Evolutionary conservation across 2,113 vertebrate species (phyloP).

Genomic region (Cheilinus undulatus): DNA sequence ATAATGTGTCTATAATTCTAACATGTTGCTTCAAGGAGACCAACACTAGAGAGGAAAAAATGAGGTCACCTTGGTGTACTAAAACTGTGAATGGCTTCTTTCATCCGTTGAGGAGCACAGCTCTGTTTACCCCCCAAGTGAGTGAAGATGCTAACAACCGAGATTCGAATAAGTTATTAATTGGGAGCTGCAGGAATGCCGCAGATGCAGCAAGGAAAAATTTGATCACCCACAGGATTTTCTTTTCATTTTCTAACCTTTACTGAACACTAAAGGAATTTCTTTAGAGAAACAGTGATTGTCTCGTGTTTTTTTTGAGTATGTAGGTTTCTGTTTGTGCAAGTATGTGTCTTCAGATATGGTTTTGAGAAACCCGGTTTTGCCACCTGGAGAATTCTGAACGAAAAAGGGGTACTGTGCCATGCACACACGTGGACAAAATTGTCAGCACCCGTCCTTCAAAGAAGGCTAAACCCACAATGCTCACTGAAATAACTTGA

Average conservation of each 20-base stretch:
- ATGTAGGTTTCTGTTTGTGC: no score
- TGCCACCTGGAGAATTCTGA: no score
- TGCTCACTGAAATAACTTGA: no score
- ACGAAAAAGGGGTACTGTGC: no score
- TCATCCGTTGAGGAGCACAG: conserved; percentile 4
- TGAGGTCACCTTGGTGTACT: conserved; percentile 32
- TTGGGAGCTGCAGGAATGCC: background rate
- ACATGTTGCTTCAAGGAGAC: conserved; percentile 32
- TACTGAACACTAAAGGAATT: background rate
- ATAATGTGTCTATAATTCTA: conserved; percentile 54
- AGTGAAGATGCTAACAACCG: background rate
- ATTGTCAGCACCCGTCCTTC: no score
- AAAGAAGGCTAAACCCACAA: no score
- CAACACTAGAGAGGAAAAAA: conserved; percentile 8
- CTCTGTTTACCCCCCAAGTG: conserved; percentile 5
- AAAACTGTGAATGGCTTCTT: background rate
- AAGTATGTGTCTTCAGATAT: no score
- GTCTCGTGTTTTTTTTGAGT: no score
- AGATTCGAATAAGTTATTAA: background rate
- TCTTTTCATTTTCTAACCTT: background rate
- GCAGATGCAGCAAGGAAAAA: background rate
- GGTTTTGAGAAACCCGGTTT: no score
- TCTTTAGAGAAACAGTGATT: background rate
- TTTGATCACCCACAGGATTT: background rate
- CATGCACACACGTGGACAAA: no score